Base-by-base conservation (phyloP, 2,797 vertebrate genomes). In the Rhinichthys osculus region DNA sequence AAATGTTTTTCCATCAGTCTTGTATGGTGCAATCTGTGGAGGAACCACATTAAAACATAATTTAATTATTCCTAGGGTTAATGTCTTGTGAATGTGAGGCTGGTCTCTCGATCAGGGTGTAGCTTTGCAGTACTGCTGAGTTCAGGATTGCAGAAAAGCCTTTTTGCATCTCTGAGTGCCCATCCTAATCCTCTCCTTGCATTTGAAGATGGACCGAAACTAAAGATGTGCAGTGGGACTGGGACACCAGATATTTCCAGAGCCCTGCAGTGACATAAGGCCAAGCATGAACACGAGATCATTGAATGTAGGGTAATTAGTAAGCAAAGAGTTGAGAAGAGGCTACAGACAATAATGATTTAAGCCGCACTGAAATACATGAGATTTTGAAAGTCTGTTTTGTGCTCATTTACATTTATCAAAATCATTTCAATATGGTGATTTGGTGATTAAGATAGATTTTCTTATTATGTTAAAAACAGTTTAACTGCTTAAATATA, bases 131-230 rank as follows among this genome's bases (percentile, higher is more conserved):
- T 27, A 21, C 13, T 76, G 72, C 44, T 76, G 30, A 64, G 72
- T 50, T 83, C 54, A 54, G 59, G 44, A 44, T 77, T 84, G 8
- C 52, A 27, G 33, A 84, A 84, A 84, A 76, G 42, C 23, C 42
- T 54, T 64, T 73, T 33, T 67, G 59, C 42, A 7, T 66, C 33
- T 74, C 40, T 50, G 57, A 66, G 70, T 2, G 11, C 40, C 57
- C 42, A 82, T 19, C 23, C 21, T 52, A 67, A 83, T 83, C 70
- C 52, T 82, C 16, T 38, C 10, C 11, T 47, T 72, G 7, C 54
- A 23, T 47, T 73, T 73, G 27, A 47, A 33, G 54, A 47, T 73
- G 38, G 33, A 73, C 70, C 54, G 1, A 30, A 33, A 27, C 54
- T 47, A 73, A 44, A 64, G 8, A 78, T 78, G 57, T 27, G 57